Evolutionary conservation across 2,113 vertebrate genomes (phyloP).

Genomic region (Trachemys scripta): DNA sequence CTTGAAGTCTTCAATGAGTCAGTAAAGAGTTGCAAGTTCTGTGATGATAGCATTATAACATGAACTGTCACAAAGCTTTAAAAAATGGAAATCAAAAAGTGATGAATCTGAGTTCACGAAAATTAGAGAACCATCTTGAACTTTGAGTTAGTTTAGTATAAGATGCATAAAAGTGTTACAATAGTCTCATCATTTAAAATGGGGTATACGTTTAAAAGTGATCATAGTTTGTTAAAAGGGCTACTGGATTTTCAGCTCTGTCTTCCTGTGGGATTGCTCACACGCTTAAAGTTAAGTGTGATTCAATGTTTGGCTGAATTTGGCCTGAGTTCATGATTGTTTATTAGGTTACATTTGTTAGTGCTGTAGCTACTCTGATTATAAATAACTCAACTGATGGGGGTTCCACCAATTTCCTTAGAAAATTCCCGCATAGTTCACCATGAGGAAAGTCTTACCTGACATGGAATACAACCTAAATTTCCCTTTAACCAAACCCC

Average conservation of each 20-base stretch:
- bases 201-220: background rate
- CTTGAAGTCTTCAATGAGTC: background rate
- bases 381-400: background rate
- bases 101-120: background rate
- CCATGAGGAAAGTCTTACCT: background rate
- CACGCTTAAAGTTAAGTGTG: accelerated
- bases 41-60: background rate
- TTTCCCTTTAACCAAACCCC: background rate
- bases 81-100: background rate
- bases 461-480: background rate
- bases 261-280: background rate
- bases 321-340: background rate
- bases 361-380: background rate
- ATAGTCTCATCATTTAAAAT: background rate
- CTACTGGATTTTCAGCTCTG: background rate
- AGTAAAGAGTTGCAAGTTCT: background rate
- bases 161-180: background rate
- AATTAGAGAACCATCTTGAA: background rate
- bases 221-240: background rate
- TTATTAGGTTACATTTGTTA: background rate
- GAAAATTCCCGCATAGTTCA: background rate
- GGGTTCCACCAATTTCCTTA: background rate
- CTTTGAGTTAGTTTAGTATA: background rate
- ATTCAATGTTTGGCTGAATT: background rate
- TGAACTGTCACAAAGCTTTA: background rate